A percentile compares a stretch with the other conserved stretches of the same genome.
These are phyloP conservation scores for Peromyscus polionotus DNA, from an alignment of 2,113 vertebrate species.

Conservation along the genomic window DNA sequence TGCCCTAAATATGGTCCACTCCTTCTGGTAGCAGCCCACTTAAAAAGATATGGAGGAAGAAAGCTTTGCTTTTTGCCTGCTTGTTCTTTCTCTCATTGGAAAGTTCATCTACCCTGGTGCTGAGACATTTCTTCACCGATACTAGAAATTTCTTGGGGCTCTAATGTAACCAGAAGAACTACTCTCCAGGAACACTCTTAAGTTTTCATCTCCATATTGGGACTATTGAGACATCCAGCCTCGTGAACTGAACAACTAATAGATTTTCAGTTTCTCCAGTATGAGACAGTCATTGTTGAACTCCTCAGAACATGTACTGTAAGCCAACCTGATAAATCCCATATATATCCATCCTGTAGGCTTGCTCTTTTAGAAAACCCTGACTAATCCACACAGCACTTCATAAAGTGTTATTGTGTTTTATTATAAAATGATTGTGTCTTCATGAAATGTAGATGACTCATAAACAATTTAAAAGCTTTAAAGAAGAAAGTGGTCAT, in stretches of 20 bases:
- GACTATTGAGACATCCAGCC: background rate
- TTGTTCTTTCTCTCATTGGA: background rate
- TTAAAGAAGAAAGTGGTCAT: background rate
- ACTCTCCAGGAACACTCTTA: background rate
- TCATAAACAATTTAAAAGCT: conserved; percentile 18
- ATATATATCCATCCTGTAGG: too few species aligned
- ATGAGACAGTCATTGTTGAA: background rate
- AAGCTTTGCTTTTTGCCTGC: background rate
- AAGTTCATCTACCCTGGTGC: background rate
- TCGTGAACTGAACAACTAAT: background rate
- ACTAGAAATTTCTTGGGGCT: background rate
- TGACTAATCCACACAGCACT: background rate
- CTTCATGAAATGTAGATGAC: background rate
- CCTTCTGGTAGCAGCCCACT: background rate
- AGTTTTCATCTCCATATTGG: background rate
- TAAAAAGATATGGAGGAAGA: background rate
- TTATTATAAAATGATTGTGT: conserved; percentile 5
- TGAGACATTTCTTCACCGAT: background rate
- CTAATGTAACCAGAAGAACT: background rate
- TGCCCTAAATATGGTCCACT: background rate
- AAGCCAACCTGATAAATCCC: background rate
- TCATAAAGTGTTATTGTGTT: background rate
- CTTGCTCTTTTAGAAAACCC: background rate
- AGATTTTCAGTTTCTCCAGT: background rate
- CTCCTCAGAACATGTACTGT: background rate